phyloP scores from a whole-genome alignment of 2,113 vertebrate genomes.

The Gorsachius goisagi region DNA sequence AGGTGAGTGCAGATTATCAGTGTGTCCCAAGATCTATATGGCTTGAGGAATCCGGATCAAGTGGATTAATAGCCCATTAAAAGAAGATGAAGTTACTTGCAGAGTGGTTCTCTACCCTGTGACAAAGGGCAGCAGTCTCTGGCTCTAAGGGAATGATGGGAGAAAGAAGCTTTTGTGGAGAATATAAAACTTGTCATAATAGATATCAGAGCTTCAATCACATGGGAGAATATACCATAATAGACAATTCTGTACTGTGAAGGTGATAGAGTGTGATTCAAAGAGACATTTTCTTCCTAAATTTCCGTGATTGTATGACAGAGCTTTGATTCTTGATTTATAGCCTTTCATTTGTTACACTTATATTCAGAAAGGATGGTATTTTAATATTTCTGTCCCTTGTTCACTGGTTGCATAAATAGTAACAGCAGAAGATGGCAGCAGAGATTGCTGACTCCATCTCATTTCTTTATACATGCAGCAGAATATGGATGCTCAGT shows the following conservation, averaged over 20 bases:
- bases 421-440: constrained; percentile 72
- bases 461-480: neutral
- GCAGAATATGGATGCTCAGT: neutral
- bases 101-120: neutral
- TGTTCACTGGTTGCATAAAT: neutral
- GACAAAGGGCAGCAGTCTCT: neutral
- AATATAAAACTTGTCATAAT: neutral
- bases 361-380: neutral
- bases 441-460: constrained; percentile 68
- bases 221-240: neutral
- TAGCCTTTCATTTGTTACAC: neutral
- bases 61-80: neutral
- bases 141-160: neutral
- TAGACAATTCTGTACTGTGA: neutral
- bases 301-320: neutral
- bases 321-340: neutral
- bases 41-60: neutral
- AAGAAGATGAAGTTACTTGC: neutral
- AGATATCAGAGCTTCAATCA: neutral
- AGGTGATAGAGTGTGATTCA: neutral
- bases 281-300: neutral
- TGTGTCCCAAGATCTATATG: neutral
- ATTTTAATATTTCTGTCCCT: neutral
- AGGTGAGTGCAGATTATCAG: neutral
- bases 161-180: neutral